Conservation (phyloP, 2,797 vertebrate species). For the Platyrinchus mystaceus region DNA sequence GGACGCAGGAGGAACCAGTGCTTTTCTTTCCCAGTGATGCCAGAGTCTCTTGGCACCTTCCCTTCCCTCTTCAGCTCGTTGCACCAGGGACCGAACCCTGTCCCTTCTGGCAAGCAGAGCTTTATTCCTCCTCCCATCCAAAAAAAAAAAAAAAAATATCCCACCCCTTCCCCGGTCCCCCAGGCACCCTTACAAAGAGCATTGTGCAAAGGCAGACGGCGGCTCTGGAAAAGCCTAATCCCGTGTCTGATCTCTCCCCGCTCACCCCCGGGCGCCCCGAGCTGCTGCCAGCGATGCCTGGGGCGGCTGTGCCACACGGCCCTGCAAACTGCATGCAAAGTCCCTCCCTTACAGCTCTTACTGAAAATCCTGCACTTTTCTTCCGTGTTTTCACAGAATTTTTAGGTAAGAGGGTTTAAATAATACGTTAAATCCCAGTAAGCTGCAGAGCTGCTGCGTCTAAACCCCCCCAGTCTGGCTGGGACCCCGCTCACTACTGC, state of each 20-base stretch:
- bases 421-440: background rate
- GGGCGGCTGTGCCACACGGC: background rate
- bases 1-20: background rate
- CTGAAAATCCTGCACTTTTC: background rate
- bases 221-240: background rate
- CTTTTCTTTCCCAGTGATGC: background rate
- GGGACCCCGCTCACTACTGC: background rate
- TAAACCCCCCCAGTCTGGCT: background rate
- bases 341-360: background rate
- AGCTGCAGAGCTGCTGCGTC: background rate
- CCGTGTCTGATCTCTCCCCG: background rate
- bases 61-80: background rate
- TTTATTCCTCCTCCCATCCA: background rate
- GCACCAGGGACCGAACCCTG: fast-evolving
- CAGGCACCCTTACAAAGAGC: background rate
- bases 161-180: background rate
- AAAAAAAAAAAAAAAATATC: background rate
- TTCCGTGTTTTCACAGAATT: background rate
- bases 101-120: background rate
- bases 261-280: background rate
- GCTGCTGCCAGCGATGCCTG: conserved; percentile 10
- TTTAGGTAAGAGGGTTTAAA: background rate
- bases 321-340: background rate
- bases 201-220: background rate
- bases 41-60: background rate